These are phyloP conservation scores for Hemiprocne comata DNA, from an alignment of 2,113 vertebrate genomes.

Conservation along the genomic window DNA sequence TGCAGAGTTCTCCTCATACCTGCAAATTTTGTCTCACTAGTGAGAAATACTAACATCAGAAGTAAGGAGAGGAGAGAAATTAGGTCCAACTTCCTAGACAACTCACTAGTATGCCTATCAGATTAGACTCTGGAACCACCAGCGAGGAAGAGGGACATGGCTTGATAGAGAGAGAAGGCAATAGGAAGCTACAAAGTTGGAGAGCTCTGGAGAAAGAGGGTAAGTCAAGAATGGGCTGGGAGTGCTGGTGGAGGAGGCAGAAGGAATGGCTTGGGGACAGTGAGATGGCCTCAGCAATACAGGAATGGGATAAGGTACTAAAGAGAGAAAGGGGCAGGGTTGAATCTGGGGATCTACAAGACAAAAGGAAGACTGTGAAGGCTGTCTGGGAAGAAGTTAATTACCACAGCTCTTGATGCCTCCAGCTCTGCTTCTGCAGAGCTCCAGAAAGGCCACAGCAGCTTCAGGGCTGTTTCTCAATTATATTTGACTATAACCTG, in stretches of 20 bases:
- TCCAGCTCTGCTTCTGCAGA: not conserved
- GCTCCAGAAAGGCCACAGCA: not conserved
- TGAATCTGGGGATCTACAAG: not conserved
- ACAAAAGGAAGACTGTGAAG: not conserved
- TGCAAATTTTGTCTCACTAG: not conserved
- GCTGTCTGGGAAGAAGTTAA: not conserved
- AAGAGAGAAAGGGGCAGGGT: not conserved
- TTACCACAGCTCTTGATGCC: not conserved
- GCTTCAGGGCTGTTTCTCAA: not conserved
- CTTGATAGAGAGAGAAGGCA: not conserved
- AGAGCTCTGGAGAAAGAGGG: not conserved
- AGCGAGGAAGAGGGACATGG: not conserved
- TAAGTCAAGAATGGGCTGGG: not conserved
- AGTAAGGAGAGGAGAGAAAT: not conserved
- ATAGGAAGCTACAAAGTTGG: not conserved
- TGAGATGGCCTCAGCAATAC: not conserved
- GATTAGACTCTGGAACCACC: not conserved
- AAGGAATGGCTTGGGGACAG: not conserved
- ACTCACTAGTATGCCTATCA: not conserved
- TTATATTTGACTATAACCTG: not conserved
- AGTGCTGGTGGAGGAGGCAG: not conserved
- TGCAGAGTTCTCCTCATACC: not conserved
- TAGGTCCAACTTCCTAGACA: not conserved
- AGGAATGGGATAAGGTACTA: not conserved
- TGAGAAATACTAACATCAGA: not conserved